These are phyloP conservation scores for Tanaodytes sp. DNA, from an alignment of 2,888 invertebrate genomes.

Conservation along the genomic window DNA sequence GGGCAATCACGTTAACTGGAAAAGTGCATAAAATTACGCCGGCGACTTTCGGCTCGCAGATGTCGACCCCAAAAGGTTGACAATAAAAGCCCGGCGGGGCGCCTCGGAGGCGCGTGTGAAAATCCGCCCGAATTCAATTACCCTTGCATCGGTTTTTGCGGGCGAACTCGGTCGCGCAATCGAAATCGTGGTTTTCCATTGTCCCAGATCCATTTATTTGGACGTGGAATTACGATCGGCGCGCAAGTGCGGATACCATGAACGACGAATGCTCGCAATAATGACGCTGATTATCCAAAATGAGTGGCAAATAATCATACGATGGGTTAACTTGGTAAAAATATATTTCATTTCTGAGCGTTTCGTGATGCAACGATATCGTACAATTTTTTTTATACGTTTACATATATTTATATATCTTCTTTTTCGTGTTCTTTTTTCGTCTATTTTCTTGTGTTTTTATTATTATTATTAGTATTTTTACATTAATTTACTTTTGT, in stretches of 20 bases:
- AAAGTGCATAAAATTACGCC: conserved; percentile 42
- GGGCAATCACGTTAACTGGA: conserved; percentile 44
- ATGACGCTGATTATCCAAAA: background rate
- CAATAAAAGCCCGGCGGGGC: conserved; percentile 39
- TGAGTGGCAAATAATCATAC: too few relatives aligned
- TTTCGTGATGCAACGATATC: conserved; percentile 20
- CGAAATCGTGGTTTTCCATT: conserved; percentile 28
- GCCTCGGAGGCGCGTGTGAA: conserved; percentile 35
- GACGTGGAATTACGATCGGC: conserved; percentile 11
- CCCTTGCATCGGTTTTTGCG: conserved; percentile 51
- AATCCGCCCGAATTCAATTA: conserved; percentile 37
- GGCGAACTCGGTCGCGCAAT: conserved; percentile 41
- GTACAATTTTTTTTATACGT: conserved; percentile 31
- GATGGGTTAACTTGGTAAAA: conserved; percentile 32
- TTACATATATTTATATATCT: too few relatives aligned
- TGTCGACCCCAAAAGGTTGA: conserved; percentile 36
- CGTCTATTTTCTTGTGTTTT: too few relatives aligned
- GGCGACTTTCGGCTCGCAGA: conserved; percentile 41
- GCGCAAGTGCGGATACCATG: conserved; percentile 11
- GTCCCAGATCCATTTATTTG: conserved; percentile 24
- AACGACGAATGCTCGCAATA: conserved; percentile 6
- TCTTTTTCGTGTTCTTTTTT: too few relatives aligned
- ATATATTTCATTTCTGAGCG: conserved; percentile 42
- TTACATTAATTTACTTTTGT: too few relatives aligned
- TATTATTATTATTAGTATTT: too few relatives aligned